phyloP scores from a whole-genome alignment of 64 coral and sea anemone genomes.

The Stylophora pistillata region DNA sequence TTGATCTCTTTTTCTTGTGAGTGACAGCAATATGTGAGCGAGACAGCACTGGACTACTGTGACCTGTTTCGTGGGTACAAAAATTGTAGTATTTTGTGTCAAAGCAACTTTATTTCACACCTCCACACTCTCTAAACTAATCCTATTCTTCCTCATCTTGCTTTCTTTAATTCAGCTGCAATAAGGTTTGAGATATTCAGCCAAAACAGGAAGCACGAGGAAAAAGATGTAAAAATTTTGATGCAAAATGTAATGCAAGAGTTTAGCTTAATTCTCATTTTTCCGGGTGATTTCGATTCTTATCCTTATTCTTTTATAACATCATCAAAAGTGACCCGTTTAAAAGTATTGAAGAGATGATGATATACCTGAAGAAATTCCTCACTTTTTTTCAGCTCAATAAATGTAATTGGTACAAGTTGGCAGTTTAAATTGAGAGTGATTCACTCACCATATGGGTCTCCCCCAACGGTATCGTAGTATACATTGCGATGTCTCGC shows the following conservation, averaged over 20 bases:
- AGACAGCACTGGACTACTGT: conserved; percentile 47
- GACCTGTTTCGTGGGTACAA: background rate
- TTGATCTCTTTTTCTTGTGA: conserved; percentile 57
- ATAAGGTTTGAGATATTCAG: too few species aligned
- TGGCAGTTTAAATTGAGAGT: background rate
- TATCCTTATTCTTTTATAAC: too few species aligned
- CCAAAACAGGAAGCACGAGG: too few species aligned
- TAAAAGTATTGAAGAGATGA: too few species aligned
- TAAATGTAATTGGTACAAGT: background rate
- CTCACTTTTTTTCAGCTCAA: background rate
- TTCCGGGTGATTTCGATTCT: too few species aligned
- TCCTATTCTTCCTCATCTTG: too few species aligned
- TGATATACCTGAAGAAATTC: background rate
- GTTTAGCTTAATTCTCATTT: too few species aligned
- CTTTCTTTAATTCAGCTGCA: too few species aligned
- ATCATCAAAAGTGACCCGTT: too few species aligned
- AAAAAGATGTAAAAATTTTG: too few species aligned
- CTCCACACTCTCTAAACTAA: background rate
- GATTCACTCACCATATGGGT: conserved; percentile 73
- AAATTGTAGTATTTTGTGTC: background rate
- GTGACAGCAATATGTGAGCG: conserved; percentile 30
- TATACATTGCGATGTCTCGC: conserved; percentile 93
- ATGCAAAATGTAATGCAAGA: too few species aligned
- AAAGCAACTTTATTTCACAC: background rate
- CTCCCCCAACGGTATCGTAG: conserved; percentile 68